Evolutionary conservation across 1,140 invertebrate species (phyloP), one percentile per base, ranked within the genome.

Genomic region (Panagrolaimus sp.): DNA sequence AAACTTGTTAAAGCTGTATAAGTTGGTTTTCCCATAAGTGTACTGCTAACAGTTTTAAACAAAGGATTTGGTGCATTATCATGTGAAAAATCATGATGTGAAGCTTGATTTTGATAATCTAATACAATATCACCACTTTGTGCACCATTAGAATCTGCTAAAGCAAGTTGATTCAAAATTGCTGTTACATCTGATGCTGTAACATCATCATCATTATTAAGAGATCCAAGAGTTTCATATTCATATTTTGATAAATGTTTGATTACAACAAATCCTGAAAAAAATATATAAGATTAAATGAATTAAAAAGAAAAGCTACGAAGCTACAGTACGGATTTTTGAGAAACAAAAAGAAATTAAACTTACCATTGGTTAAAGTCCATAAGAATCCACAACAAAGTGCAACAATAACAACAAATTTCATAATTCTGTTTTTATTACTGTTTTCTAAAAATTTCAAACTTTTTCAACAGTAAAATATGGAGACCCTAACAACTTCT

Each of bases 11-110:
- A 57, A 47, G 65, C 65, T 8, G 45, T 43, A 43, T 48, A 66
- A 0, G 65, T 66, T 31, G 65, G 65, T 31, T 66, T 66, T 2
- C 25, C 65, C 2, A 66, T 9, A 66, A 66, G 65, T 0, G 65
- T 5, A 16, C n/a, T n/a, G 20, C 65, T 57, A 31, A 66, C 45
- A 43, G 43, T n/a, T 3, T 25, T 66, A 31, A 66, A 66, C 7
- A 66, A 47, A 13, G 51, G 51, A 20, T 57, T 57, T 25, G 51
- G 51, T 3, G 51, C 14, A 27, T 57, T 57, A 20, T 57, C 51
- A 20, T 57, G 51, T 5, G 5, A 11, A 8, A 57, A 57, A 16
- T 57, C 9, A 11, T 20, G 9, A 57, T 57, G 51, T 20, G 20
- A 25, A 20, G 51, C 51, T 27, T 25, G 20, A 27, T 57, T 20